Percentiles rank a stretch among this genome's conserved stretches.
phyloP scores from a whole-genome alignment of 2,113 vertebrate genomes.

The Stictonetta naevosa region DNA sequence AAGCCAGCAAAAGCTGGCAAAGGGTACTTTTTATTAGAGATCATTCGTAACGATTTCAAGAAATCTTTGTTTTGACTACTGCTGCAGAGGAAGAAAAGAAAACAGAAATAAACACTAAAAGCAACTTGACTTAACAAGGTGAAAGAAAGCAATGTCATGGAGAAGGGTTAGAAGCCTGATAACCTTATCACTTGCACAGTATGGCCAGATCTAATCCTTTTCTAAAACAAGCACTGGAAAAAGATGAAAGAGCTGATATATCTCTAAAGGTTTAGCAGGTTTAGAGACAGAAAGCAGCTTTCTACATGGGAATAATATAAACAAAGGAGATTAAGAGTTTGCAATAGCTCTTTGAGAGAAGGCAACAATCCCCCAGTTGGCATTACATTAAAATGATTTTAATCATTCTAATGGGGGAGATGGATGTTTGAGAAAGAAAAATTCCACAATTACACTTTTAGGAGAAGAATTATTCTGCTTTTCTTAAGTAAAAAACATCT shows the following conservation, averaged over 20 bases:
- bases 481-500: background rate
- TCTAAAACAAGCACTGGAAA: conserved; percentile 56
- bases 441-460: conserved; percentile 38
- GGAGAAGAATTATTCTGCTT: background rate
- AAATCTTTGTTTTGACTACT: background rate
- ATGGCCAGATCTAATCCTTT: conserved; percentile 27
- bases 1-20: background rate
- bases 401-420: conserved; percentile 56
- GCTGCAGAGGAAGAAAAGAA: background rate
- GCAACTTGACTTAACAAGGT: background rate
- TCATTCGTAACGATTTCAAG: background rate
- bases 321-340: conserved; percentile 64
- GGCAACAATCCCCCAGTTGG: conserved; percentile 49
- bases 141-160: background rate
- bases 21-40: background rate
- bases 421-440: conserved; percentile 62
- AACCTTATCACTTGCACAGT: conserved; percentile 39
- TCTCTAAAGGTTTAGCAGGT: conserved; percentile 61
- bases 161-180: conserved; percentile 41
- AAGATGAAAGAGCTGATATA: conserved; percentile 70
- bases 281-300: conserved; percentile 57
- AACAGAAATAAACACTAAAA: background rate
- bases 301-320: conserved; percentile 54
- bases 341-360: conserved; percentile 66
- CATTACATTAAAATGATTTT: conserved; percentile 76